Base-by-base conservation (phyloP, 1,140 invertebrate species). In the Episyrphus balteatus region DNA sequence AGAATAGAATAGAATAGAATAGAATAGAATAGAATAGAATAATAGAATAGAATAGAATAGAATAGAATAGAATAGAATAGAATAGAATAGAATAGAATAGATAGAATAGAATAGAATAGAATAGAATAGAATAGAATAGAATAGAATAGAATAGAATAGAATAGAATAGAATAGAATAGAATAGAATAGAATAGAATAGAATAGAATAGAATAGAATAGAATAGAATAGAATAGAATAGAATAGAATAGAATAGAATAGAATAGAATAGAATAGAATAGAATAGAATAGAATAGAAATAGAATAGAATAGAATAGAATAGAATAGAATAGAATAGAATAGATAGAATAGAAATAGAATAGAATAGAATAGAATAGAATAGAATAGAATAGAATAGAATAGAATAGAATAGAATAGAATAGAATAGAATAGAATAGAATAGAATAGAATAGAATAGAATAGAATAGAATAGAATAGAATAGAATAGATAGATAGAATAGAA, bases 1-100 rank as follows among this genome's bases (percentile, higher is more conserved):
- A 37, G 36, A 37, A 37, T 37, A 37, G 36, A 37, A 37, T 37
- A 37, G 36, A 37, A 37, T 37, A 37, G 36, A 37, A 37, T 37
- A 37, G 36, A 17, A 37, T 37, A 37, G 36, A 17, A 37, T 37
- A 37, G 36, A 37, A 37, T 37, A 37, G 36, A 37, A 37, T 37
- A 37, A 37, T 37, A 37, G 36, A 37, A 37, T 37, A 37, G 36
- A 37, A 37, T 37, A 37, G 36, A 37, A 37, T 37, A 37, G 36
- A 37, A 37, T 37, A 37, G 36, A 37, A 37, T 37, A 37, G 36
- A 17, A 37, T 37, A 37, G 36, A 37, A 37, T 37, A 37, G 36
- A 37, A 37, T 37, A 37, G 36, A 37, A 37, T 37, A 37, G 36
- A 37, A 37, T 37, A 37, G 36, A 37, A 37, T 37, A 37, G 36